Percentiles rank a stretch among this genome's conserved stretches.
Conservation (phyloP, 2,888 invertebrate species). For the Trichopoda pennipes region DNA sequence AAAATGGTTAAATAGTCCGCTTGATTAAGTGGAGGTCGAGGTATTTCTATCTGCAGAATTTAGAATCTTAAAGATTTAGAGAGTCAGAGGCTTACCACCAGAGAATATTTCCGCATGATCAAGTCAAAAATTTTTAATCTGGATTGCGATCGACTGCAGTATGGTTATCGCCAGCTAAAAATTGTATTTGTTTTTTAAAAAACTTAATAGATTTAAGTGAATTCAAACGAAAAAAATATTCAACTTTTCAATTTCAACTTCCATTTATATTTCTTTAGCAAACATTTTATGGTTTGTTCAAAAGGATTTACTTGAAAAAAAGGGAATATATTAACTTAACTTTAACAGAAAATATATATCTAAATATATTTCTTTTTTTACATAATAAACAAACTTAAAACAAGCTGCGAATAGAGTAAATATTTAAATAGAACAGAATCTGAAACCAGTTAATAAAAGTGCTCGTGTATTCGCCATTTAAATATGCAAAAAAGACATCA, state of each 20-base stretch:
- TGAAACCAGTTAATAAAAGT: constrained; percentile 74
- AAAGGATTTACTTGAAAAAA: constrained; percentile 61
- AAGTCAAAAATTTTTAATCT: no score
- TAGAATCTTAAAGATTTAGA: no score
- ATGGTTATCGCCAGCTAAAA: no score
- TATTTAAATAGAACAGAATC: background rate
- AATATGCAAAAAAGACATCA: constrained; percentile 81
- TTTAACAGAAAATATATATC: constrained; percentile 60
- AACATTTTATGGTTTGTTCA: constrained; percentile 44
- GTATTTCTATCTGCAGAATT: no score
- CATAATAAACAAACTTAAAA: constrained; percentile 4
- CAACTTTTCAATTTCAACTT: constrained; percentile 1
- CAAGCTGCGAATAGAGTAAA: background rate
- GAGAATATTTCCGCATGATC: no score
- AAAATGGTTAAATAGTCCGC: no score
- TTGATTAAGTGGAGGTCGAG: no score
- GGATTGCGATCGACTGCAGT: no score
- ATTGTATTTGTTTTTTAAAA: no score
- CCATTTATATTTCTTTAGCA: constrained; percentile 3
- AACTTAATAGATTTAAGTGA: no score
- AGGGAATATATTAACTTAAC: constrained; percentile 71
- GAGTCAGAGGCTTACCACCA: no score
- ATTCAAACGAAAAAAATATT: background rate
- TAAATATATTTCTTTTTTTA: background rate
- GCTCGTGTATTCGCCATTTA: constrained; percentile 81